phyloP scores from a whole-genome alignment of 1,140 invertebrate species.

The Drosophila orena region DNA sequence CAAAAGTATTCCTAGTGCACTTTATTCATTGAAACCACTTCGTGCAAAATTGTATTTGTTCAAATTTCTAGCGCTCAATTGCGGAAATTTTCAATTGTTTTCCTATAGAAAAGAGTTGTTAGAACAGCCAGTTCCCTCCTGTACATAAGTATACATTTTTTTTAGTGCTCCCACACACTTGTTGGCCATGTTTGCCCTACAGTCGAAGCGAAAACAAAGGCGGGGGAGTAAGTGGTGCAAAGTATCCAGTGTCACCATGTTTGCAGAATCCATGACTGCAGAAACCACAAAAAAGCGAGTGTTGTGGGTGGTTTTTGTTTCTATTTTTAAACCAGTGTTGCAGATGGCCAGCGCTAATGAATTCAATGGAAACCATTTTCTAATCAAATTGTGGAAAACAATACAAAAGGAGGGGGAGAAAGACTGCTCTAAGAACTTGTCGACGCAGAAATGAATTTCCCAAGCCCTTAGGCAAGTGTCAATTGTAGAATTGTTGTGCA shows the following conservation, averaged over 20 bases:
- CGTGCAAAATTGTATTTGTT: too few relatives aligned
- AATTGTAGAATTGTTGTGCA: conserved; percentile 36
- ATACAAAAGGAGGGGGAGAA: conserved; percentile 20
- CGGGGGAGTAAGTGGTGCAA: conserved; percentile 17
- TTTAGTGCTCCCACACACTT: conserved; percentile 49
- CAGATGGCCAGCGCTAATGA: conserved; percentile 37
- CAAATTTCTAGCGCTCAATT: neutral
- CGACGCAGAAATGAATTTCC: conserved; percentile 20
- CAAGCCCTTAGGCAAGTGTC: conserved; percentile 13
- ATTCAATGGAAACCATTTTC: conserved; percentile 49
- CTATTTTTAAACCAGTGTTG: conserved; percentile 38
- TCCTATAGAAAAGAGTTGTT: too few relatives aligned
- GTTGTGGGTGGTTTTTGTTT: conserved; percentile 6
- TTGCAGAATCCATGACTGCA: conserved; percentile 44
- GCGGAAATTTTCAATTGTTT: too few relatives aligned
- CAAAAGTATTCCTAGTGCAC: too few relatives aligned
- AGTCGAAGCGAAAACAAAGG: conserved; percentile 36
- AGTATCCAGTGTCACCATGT: conserved; percentile 68
- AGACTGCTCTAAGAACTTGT: conserved; percentile 13
- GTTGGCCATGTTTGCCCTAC: conserved; percentile 69
- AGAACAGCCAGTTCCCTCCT: neutral
- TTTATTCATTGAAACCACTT: too few relatives aligned
- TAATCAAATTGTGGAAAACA: conserved; percentile 52
- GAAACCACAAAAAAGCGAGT: conserved; percentile 39
- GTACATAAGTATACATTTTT: neutral